Percentiles rank a stretch among this genome's conserved stretches.
phyloP scores from a whole-genome alignment of 2,888 invertebrate species.

The Apantesis nais region DNA sequence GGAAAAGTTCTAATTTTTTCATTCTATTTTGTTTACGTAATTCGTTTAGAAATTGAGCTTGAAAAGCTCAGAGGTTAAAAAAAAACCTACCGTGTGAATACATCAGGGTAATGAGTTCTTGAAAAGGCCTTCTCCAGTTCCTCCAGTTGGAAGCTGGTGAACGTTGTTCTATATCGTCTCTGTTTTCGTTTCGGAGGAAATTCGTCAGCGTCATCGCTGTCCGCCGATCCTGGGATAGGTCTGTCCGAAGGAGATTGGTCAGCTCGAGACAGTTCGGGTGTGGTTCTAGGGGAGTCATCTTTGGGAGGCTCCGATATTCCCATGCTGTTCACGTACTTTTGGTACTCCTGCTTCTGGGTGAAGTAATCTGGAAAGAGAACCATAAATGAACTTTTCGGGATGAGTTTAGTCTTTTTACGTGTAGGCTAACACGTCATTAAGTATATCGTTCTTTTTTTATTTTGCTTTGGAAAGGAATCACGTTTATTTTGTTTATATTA shows the following conservation, averaged over 20 bases:
- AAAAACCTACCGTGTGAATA: conserved; percentile 93
- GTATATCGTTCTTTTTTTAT: too few species aligned
- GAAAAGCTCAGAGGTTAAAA: background rate
- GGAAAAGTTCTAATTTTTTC: too few species aligned
- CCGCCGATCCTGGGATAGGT: conserved; percentile 84
- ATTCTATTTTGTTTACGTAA: too few species aligned
- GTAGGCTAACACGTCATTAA: background rate
- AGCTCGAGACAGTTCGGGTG: conserved; percentile 72
- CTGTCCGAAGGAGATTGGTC: conserved; percentile 81
- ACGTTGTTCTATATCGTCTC: conserved; percentile 96
- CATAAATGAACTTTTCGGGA: background rate
- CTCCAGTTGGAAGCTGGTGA: conserved; percentile 97
- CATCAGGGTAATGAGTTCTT: conserved; percentile 98
- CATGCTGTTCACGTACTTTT: conserved; percentile 70
- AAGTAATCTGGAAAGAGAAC: conserved; percentile 74
- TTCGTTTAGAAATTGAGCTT: too few species aligned
- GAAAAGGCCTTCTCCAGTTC: conserved; percentile 98
- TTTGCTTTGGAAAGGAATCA: background rate
- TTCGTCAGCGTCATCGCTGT: conserved; percentile 90
- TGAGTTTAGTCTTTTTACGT: background rate
- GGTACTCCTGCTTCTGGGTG: conserved; percentile 68
- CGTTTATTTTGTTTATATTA: background rate
- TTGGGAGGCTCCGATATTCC: conserved; percentile 73
- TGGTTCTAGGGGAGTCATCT: conserved; percentile 78
- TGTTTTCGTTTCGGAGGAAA: conserved; percentile 96